Base-by-base conservation (phyloP, 2,113 vertebrate genomes). In the Collichthys lucidus region DNA sequence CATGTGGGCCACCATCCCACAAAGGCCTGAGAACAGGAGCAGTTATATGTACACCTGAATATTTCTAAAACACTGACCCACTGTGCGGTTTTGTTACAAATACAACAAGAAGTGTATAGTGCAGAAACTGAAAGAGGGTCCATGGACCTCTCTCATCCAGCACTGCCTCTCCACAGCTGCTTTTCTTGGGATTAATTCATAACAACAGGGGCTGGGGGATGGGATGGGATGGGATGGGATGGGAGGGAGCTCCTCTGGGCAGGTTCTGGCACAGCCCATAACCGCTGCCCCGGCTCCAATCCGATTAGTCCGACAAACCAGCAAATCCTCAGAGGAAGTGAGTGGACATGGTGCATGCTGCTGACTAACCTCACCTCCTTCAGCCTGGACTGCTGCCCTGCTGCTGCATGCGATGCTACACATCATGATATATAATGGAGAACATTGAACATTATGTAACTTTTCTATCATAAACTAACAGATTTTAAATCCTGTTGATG, bases 1-100 rank as follows among this genome's bases (percentile, higher is more conserved):
- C 98, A 99, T 98, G 88, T 98, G 97, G 71, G 98, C 97, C 49
- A 98, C 95, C 97, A 99, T 99, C 62, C 98, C 98, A 89, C 98
- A 95, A 85, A 98, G 96, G 87, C 97, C 98, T 99, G 76, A 52
- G 57, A 66, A 46, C 20, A 73, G 60, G 17, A 75, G 35, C 17
- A 57, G 17, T 55, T 4, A 59, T 11, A 44, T 7, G 14, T 53
- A 19, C 49, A 67, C n/a, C 11, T 68, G 11, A 53, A 42, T 14
- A 53, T 24, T 40, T 40, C 31, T 31, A 4, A 31, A 31, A 31
- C 29, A 31, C 29, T 31, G 29, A 31, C 29, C 29, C 29, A 31
- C 29, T 31, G 29, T 31, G 29, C 0, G 31, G 31, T 31, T 31
- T 31, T 40, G 35, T 46, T 46, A 46, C 44, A 46, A 46, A 46